These are phyloP conservation scores for Cactoblastis cactorum DNA, from an alignment of 2,888 invertebrate genomes.

Conservation along the genomic window DNA sequence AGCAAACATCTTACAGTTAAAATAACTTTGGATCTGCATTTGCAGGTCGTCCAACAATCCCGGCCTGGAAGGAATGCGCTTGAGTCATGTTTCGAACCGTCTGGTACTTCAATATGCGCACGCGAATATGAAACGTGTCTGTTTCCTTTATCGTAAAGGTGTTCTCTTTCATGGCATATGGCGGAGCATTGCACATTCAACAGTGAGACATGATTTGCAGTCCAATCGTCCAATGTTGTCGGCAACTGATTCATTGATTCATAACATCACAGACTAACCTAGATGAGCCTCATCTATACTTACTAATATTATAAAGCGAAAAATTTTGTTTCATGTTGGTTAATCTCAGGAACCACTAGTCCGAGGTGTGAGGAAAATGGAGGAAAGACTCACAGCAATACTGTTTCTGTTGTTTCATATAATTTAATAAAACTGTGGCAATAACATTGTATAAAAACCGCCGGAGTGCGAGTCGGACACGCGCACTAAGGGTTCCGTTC, in stretches of 20 bases:
- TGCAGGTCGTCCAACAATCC: slow-evolving; percentile 6
- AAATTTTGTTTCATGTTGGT: too few relatives aligned
- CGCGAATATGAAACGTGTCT: slow-evolving; percentile 8
- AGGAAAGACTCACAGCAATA: too few relatives aligned
- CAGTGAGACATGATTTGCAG: not conserved
- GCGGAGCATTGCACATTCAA: slow-evolving; percentile 5
- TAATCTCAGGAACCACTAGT: too few relatives aligned
- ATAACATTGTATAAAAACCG: too few relatives aligned
- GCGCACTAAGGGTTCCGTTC: too few relatives aligned
- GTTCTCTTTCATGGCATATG: slow-evolving; percentile 8
- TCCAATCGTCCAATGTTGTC: not conserved
- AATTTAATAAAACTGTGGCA: too few relatives aligned
- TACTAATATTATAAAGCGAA: too few relatives aligned
- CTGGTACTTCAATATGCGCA: slow-evolving; percentile 5
- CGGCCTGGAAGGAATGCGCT: slow-evolving; percentile 1
- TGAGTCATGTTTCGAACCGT: slow-evolving; percentile 10
- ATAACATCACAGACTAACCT: not conserved
- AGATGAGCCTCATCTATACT: too few relatives aligned
- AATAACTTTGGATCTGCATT: slow-evolving; percentile 8
- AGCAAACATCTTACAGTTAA: slow-evolving; percentile 4
- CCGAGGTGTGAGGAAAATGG: too few relatives aligned
- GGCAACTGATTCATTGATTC: not conserved
- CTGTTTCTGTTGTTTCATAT: too few relatives aligned
- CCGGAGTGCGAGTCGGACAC: too few relatives aligned
- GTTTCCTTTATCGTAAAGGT: slow-evolving; percentile 10